Evolutionary conservation across 2,797 vertebrate species (phyloP).

Genomic region (Philypnodon macrostomus): DNA sequence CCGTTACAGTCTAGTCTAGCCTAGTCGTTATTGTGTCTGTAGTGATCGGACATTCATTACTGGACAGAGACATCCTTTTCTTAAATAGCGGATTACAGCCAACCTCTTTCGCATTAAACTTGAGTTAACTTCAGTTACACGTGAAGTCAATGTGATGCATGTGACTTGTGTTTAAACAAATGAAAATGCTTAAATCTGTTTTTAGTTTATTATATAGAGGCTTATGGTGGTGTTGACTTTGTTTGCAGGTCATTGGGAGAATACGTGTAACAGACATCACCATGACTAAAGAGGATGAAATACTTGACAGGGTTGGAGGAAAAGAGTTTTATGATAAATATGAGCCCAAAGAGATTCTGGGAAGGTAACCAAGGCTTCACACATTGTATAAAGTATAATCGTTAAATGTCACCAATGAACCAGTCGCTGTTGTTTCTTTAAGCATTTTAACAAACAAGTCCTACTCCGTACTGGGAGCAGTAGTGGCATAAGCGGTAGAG

Average conservation of each 20-base stretch:
- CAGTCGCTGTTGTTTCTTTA: neutral
- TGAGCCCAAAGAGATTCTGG: slow-evolving; percentile 92
- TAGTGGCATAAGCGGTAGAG: neutral
- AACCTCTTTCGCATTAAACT: too few species aligned
- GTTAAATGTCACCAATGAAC: too few species aligned
- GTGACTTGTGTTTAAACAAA: too few species aligned
- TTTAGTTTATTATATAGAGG: too few species aligned
- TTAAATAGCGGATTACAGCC: too few species aligned
- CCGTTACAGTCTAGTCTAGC: too few species aligned
- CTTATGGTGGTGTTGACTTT: neutral
- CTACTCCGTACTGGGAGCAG: neutral
- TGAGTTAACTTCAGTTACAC: too few species aligned
- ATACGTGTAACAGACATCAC: slow-evolving; percentile 21
- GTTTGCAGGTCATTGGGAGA: slow-evolving; percentile 24
- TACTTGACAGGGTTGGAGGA: slow-evolving; percentile 85
- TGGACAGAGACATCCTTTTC: neutral
- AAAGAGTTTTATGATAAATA: slow-evolving; percentile 95
- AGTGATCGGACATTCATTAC: neutral
- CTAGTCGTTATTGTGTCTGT: too few species aligned
- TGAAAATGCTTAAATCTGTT: neutral
- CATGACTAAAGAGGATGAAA: slow-evolving; percentile 92
- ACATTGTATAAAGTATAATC: neutral
- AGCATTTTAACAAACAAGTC: neutral
- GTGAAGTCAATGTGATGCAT: too few species aligned
- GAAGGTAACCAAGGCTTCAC: slow-evolving; percentile 79